These are phyloP conservation scores for Panurus biarmicus DNA, from an alignment of 2,113 vertebrate genomes.

Conservation along the genomic window DNA sequence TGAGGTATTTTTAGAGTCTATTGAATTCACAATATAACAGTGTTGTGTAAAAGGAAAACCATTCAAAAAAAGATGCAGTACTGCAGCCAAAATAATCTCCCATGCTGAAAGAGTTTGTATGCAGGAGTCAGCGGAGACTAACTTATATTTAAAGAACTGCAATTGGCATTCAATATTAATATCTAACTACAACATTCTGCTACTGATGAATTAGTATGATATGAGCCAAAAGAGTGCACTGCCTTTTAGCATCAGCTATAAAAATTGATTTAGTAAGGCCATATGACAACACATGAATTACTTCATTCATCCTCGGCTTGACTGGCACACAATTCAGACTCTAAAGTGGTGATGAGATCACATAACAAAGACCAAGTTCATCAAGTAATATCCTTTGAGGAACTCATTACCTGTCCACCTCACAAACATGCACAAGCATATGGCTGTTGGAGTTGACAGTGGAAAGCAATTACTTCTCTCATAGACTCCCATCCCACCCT, in stretches of 20 bases:
- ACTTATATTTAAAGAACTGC: not conserved
- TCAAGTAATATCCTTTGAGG: not conserved
- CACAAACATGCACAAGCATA: not conserved
- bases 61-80: not conserved
- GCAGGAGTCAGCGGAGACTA: not conserved
- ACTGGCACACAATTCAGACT: not conserved
- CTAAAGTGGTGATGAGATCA: not conserved
- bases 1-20: constrained; percentile 12
- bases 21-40: not conserved
- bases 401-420: not conserved
- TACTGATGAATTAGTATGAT: not conserved
- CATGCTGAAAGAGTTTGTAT: not conserved
- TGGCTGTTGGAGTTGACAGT: not conserved
- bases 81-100: not conserved
- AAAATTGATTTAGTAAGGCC: not conserved
- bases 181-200: not conserved
- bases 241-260: not conserved
- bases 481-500: not conserved
- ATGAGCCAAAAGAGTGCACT: not conserved
- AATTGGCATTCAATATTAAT: not conserved
- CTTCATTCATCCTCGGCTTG: not conserved
- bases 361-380: not conserved
- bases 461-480: not conserved
- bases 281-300: not conserved
- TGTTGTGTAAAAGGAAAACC: not conserved